phyloP scores from a whole-genome alignment of 2,888 invertebrate species.

The Mayetiola destructor region DNA sequence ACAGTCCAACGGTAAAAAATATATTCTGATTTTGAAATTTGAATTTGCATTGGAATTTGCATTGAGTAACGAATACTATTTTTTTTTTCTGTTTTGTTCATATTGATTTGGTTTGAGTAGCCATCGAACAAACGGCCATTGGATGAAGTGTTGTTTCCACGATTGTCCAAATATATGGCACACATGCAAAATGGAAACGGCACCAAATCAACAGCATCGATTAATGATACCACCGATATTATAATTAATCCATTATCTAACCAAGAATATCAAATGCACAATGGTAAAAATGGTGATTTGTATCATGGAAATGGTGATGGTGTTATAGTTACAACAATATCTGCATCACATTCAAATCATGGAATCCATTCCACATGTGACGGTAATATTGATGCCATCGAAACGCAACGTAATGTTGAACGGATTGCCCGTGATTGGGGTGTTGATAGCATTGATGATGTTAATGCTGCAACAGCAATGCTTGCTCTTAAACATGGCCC shows the following conservation, averaged over 20 bases:
- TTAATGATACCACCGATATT: background rate
- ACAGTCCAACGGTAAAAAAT: conserved; percentile 13
- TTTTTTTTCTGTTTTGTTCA: conserved; percentile 20
- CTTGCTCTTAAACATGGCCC: conserved; percentile 76
- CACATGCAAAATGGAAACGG: conserved; percentile 29
- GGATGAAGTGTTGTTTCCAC: conserved; percentile 70
- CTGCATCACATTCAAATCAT: background rate
- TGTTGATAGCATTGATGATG: conserved; percentile 54
- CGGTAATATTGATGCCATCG: conserved; percentile 7
- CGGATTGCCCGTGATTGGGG: conserved; percentile 31
- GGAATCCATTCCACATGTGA: background rate
- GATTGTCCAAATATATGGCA: conserved; percentile 55
- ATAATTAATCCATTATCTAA: background rate
- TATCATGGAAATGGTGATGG: conserved; percentile 6
- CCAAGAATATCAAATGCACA: conserved; percentile 8
- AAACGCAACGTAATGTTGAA: conserved; percentile 12
- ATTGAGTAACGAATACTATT: background rate
- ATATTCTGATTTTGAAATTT: background rate
- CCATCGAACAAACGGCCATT: conserved; percentile 37
- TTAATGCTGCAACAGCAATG: conserved; percentile 74
- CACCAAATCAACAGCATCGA: background rate
- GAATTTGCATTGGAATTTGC: background rate
- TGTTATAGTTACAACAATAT: background rate
- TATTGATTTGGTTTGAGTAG: conserved; percentile 21
- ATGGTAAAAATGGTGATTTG: background rate